phyloP scores from a whole-genome alignment of 2,888 invertebrate species.

The Alcis repandata region DNA sequence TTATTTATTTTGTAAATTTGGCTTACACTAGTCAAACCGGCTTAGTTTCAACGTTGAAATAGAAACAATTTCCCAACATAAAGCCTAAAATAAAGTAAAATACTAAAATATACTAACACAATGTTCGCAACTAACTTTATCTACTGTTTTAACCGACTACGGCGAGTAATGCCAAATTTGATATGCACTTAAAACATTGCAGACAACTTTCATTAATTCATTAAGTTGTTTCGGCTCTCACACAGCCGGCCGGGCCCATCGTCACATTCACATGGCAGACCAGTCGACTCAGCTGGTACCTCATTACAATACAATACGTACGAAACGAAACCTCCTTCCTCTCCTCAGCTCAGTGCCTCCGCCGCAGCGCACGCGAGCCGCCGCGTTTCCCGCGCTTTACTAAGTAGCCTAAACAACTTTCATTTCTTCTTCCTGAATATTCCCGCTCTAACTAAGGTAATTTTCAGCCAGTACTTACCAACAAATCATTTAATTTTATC shows the following conservation, averaged over 20 bases:
- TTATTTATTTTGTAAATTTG: no score
- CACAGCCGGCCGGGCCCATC: slow-evolving; percentile 15
- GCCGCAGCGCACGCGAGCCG: slow-evolving; percentile 62
- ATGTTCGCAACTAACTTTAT: no score
- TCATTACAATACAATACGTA: slow-evolving; percentile 18
- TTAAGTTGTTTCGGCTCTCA: slow-evolving; percentile 19
- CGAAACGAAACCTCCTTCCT: slow-evolving; percentile 24
- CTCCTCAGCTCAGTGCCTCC: slow-evolving; percentile 61
- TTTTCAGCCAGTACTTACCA: slow-evolving; percentile 41
- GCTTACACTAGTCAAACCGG: no score
- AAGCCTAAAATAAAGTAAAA: no score
- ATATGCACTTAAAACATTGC: slow-evolving; percentile 5
- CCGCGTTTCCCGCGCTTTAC: slow-evolving; percentile 70
- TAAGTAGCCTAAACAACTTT: slow-evolving; percentile 54
- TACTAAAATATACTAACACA: no score
- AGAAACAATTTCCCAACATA: no score
- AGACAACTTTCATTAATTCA: slow-evolving; percentile 29
- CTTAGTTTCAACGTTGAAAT: no score
- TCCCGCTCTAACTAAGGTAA: slow-evolving; percentile 75
- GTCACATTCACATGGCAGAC: slow-evolving; percentile 14
- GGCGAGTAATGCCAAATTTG: neutral
- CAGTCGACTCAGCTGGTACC: slow-evolving; percentile 25
- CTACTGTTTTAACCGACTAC: neutral
- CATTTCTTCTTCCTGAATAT: slow-evolving; percentile 58
- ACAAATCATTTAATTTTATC: slow-evolving; percentile 23